These are phyloP conservation scores for Drosophila mulleri DNA, from an alignment of 2,888 invertebrate species.

Conservation along the genomic window DNA sequence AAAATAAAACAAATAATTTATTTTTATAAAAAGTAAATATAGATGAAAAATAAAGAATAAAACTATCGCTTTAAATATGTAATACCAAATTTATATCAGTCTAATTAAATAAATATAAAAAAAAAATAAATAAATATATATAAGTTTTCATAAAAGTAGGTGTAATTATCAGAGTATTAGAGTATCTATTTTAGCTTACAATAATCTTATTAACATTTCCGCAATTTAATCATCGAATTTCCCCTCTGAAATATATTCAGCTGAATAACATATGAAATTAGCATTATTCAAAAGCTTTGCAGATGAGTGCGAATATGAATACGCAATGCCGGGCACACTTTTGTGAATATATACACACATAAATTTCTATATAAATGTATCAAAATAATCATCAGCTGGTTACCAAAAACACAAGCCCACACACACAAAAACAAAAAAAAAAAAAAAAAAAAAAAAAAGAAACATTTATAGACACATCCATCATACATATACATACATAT, in stretches of 20 bases:
- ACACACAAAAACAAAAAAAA: background rate
- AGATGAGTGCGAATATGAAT: conserved; percentile 55
- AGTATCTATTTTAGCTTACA: no score
- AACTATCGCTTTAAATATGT: no score
- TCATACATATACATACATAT: conserved; percentile 15
- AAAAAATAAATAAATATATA: no score
- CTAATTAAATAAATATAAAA: no score
- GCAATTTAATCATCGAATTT: background rate
- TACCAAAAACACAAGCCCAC: conserved; percentile 12
- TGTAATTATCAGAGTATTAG: no score
- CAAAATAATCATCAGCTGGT: conserved; percentile 7
- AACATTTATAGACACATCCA: conserved; percentile 49
- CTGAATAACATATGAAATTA: conserved; percentile 58
- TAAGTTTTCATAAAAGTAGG: no score
- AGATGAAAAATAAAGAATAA: no score
- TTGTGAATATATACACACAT: conserved; percentile 9
- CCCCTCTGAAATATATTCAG: conserved; percentile 9
- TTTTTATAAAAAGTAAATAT: no score
- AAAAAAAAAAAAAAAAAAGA: background rate
- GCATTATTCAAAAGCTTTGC: conserved; percentile 68
- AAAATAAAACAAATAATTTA: no score
- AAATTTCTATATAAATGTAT: conserved; percentile 7
- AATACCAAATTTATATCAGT: no score
- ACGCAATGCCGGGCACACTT: conserved; percentile 52
- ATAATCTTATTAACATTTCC: no score